Evolutionary conservation across 2,888 invertebrate genomes (phyloP).

Genomic region (Omphaloscelis lunosa): DNA sequence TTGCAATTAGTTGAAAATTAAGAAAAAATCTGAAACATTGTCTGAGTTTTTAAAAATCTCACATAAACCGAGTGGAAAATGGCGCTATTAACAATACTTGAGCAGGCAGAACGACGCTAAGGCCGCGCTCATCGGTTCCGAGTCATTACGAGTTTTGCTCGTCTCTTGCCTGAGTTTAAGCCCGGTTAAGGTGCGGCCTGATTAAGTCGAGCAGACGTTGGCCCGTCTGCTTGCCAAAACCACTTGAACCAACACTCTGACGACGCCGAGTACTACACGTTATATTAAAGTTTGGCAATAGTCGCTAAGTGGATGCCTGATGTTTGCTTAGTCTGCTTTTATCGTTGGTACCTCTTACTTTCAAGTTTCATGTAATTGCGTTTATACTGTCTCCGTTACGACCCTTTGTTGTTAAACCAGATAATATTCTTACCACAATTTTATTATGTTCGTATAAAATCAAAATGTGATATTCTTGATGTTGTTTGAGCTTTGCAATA

Average conservation of each 20-base stretch:
- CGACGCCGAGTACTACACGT: constrained; percentile 75
- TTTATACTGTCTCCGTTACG: constrained; percentile 60
- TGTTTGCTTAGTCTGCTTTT: constrained; percentile 76
- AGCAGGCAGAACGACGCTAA: constrained; percentile 80
- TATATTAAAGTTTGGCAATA: constrained; percentile 84
- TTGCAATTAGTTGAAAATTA: constrained; percentile 51
- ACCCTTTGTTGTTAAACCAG: constrained; percentile 57
- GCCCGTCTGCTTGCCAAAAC: constrained; percentile 86
- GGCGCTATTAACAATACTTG: constrained; percentile 77
- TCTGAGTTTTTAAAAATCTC: constrained; percentile 48
- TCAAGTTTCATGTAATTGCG: constrained; percentile 71
- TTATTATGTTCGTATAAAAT: constrained; percentile 42
- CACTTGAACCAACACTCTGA: constrained; percentile 80
- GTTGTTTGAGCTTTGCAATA: constrained; percentile 20
- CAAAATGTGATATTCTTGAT: constrained; percentile 38
- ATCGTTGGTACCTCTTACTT: constrained; percentile 67
- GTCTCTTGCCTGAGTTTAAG: constrained; percentile 76
- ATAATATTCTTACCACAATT: constrained; percentile 47
- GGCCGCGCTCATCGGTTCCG: constrained; percentile 80
- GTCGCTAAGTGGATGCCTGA: constrained; percentile 75
- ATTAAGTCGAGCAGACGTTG: constrained; percentile 85
- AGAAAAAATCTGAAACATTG: constrained; percentile 52
- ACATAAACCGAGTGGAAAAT: constrained; percentile 62
- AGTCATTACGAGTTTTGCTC: constrained; percentile 86
- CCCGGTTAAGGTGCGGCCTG: constrained; percentile 84